phyloP scores from a whole-genome alignment of 2,888 invertebrate species.

The Cordilura impudica region DNA sequence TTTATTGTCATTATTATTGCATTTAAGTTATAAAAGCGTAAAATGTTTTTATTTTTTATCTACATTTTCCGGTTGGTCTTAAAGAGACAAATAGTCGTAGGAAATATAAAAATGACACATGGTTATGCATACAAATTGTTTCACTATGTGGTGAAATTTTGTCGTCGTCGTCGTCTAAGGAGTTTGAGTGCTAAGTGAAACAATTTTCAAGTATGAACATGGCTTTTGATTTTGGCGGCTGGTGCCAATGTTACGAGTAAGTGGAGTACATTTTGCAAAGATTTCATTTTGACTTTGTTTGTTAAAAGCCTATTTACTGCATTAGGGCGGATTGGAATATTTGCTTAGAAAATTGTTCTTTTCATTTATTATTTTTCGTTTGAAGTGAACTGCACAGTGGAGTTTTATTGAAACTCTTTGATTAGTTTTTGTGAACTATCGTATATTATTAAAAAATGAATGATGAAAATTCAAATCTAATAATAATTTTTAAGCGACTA shows the following conservation, averaged over 20 bases:
- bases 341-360: slow-evolving; percentile 38
- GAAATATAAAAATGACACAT: slow-evolving; percentile 66
- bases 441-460: too few species aligned
- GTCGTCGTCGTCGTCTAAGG: slow-evolving; percentile 1
- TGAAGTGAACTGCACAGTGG: background rate
- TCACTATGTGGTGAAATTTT: slow-evolving; percentile 48
- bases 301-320: slow-evolving; percentile 61
- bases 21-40: slow-evolving; percentile 48
- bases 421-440: too few species aligned
- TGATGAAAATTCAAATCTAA: too few species aligned
- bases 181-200: slow-evolving; percentile 52
- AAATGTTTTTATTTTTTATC: slow-evolving; percentile 24
- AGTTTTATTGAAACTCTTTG: too few species aligned
- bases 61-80: slow-evolving; percentile 40
- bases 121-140: slow-evolving; percentile 63
- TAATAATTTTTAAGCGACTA: too few species aligned
- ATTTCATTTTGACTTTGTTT: slow-evolving; percentile 44
- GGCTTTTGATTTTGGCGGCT: slow-evolving; percentile 19
- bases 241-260: slow-evolving; percentile 56
- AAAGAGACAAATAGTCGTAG: slow-evolving; percentile 57
- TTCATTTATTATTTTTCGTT: background rate
- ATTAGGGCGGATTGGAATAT: slow-evolving; percentile 58
- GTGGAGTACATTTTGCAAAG: slow-evolving; percentile 48
- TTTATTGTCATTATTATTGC: slow-evolving; percentile 39
- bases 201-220: slow-evolving; percentile 57